phyloP scores from a whole-genome alignment of 2,113 vertebrate genomes.

The Collichthys lucidus region DNA sequence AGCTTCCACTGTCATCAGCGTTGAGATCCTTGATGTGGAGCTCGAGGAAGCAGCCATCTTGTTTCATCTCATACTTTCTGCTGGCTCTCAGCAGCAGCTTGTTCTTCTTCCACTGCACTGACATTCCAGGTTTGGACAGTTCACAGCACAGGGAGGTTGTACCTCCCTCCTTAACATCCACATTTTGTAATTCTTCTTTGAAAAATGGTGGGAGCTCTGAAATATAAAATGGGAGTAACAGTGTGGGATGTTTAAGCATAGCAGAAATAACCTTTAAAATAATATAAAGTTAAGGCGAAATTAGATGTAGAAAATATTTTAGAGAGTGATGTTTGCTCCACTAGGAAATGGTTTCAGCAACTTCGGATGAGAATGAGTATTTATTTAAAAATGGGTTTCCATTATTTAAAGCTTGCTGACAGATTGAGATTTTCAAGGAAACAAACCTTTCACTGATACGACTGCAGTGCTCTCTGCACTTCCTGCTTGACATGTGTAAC shows the following conservation, averaged over 20 bases:
- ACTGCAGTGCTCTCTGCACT: constrained; percentile 48
- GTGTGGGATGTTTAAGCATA: too few species aligned
- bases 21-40: constrained; percentile 64
- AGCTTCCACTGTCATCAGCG: constrained; percentile 66
- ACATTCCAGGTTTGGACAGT: constrained; percentile 59
- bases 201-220: constrained; percentile 65
- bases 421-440: too few species aligned
- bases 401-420: too few species aligned
- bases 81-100: constrained; percentile 45
- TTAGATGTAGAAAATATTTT: too few species aligned
- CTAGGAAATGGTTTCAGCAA: too few species aligned
- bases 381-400: too few species aligned
- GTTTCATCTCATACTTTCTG: constrained; percentile 64
- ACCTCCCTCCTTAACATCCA: constrained; percentile 57
- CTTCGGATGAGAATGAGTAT: too few species aligned
- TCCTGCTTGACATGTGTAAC: constrained; percentile 66
- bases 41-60: constrained; percentile 60
- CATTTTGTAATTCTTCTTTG: constrained; percentile 35
- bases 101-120: constrained; percentile 72
- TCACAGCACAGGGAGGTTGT: constrained; percentile 57
- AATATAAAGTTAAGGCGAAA: too few species aligned
- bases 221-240: neutral
- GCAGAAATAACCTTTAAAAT: too few species aligned
- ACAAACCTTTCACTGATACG: constrained; percentile 85
- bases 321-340: too few species aligned